Percentiles rank a stretch among this genome's conserved stretches.
Evolutionary conservation across 1,140 invertebrate species (phyloP).

Genomic region (Drosophila guanche): DNA sequence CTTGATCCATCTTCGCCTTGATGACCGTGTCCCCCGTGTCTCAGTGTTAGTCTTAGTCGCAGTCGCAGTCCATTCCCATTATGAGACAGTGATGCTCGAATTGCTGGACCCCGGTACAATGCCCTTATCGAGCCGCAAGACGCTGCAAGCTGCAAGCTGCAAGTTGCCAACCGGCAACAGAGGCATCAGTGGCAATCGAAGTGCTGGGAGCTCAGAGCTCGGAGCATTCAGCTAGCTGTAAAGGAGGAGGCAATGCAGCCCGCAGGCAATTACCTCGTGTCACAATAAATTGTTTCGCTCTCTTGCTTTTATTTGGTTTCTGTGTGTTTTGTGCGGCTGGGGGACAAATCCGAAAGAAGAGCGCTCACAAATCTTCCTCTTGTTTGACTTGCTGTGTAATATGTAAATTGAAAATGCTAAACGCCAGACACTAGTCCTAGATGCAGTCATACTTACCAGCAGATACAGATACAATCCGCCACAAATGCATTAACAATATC

Average conservation of each 20-base stretch:
- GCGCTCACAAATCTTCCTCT: slow-evolving; percentile 66
- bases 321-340: slow-evolving; percentile 11
- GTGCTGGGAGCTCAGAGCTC: neutral
- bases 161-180: slow-evolving; percentile 22
- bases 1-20: slow-evolving; percentile 58
- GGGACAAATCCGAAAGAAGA: neutral
- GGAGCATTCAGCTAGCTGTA: neutral
- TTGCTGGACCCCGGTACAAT: slow-evolving; percentile 42
- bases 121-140: slow-evolving; percentile 46
- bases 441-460: slow-evolving; percentile 46
- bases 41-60: slow-evolving; percentile 11
- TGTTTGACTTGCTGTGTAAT: slow-evolving; percentile 77
- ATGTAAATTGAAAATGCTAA: slow-evolving; percentile 82
- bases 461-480: slow-evolving; percentile 7
- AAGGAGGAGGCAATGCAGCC: slow-evolving; percentile 47
- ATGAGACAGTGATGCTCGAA: slow-evolving; percentile 24
- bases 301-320: neutral
- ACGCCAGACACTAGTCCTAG: slow-evolving; percentile 69
- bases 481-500: slow-evolving; percentile 38
- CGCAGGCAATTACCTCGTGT: slow-evolving; percentile 74
- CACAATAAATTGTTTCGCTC: slow-evolving; percentile 73
- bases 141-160: slow-evolving; percentile 34
- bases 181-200: neutral
- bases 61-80: slow-evolving; percentile 15
- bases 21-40: slow-evolving; percentile 44